Percentiles rank a stretch among this genome's conserved stretches.
Conservation (phyloP, 2,797 vertebrate species). For the Coranthus polyacanthus region DNA sequence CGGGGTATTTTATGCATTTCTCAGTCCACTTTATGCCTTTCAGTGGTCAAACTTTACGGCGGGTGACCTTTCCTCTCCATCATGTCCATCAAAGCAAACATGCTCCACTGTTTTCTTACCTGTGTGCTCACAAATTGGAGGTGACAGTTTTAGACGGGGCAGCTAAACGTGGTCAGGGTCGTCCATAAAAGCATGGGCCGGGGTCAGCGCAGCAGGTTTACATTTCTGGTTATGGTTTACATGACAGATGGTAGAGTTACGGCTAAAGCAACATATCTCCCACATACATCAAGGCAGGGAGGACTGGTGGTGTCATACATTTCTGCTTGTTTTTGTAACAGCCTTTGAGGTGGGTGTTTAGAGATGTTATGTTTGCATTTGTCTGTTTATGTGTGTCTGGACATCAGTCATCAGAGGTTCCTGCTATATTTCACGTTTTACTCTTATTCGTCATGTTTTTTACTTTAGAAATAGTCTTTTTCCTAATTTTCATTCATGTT, state of each 20-base stretch:
- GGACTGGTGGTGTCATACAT: background rate
- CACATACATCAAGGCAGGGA: constrained; percentile 15
- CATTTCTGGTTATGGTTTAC: constrained; percentile 44
- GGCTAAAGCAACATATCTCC: constrained; percentile 54
- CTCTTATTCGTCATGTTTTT: background rate
- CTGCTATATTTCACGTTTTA: background rate
- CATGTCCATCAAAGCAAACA: constrained; percentile 48
- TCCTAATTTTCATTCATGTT: too few relatives aligned
- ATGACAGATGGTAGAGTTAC: constrained; percentile 53
- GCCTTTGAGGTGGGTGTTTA: background rate
- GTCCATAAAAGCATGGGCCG: constrained; percentile 45
- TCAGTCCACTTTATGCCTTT: constrained; percentile 24
- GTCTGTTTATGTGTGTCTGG: background rate
- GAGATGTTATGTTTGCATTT: background rate
- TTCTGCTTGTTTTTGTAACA: constrained; percentile 2
- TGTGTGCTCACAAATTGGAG: constrained; percentile 49
- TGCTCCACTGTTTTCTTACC: constrained; percentile 47
- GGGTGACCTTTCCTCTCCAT: constrained; percentile 43
- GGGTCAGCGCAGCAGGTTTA: constrained; percentile 60
- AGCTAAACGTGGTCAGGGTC: constrained; percentile 26
- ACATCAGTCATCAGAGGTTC: background rate
- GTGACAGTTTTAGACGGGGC: constrained; percentile 58
- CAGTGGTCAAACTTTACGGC: constrained; percentile 53
- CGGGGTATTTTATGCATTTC: constrained; percentile 23
- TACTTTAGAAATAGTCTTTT: background rate